phyloP scores from a whole-genome alignment of 2,888 invertebrate species.

The Synanthedon formicaeformis region DNA sequence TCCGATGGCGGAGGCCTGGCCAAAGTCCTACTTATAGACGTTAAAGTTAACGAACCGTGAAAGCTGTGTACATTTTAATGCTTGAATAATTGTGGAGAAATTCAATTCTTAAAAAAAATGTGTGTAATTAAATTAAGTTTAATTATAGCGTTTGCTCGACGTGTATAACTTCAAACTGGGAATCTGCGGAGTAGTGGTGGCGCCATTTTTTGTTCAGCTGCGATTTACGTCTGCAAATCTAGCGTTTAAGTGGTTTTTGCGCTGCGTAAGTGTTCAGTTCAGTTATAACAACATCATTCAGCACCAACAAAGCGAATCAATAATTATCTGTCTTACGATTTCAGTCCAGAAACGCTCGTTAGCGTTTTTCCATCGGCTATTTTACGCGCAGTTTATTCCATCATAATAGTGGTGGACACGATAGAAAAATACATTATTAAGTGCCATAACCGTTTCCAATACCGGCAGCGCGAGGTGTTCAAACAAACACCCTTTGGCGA shows the following conservation, averaged over 20 bases:
- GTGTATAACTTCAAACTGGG: too few species aligned
- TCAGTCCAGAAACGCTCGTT: constrained; percentile 18
- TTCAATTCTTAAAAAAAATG: too few species aligned
- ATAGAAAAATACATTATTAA: constrained; percentile 61
- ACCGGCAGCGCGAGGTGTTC: constrained; percentile 28
- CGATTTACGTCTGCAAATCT: neutral
- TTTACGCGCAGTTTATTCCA: constrained; percentile 51
- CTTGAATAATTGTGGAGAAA: too few species aligned
- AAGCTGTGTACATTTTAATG: too few species aligned
- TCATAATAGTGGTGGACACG: constrained; percentile 36
- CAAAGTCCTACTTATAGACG: too few species aligned
- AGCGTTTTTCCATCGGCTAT: constrained; percentile 42
- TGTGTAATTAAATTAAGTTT: too few species aligned
- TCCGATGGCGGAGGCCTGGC: too few species aligned
- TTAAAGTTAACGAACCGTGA: too few species aligned
- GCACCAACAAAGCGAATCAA: constrained; percentile 10
- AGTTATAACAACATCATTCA: constrained; percentile 1
- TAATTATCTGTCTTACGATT: constrained; percentile 24
- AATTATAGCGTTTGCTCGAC: too few species aligned
- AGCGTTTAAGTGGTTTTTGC: neutral
- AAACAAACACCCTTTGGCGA: constrained; percentile 37
- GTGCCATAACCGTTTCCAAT: constrained; percentile 49
- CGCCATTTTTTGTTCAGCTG: neutral
- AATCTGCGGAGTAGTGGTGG: neutral
- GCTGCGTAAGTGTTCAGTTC: neutral